These are phyloP conservation scores for Scarus forsteni DNA, from an alignment of 2,797 vertebrate species.

Conservation along the genomic window DNA sequence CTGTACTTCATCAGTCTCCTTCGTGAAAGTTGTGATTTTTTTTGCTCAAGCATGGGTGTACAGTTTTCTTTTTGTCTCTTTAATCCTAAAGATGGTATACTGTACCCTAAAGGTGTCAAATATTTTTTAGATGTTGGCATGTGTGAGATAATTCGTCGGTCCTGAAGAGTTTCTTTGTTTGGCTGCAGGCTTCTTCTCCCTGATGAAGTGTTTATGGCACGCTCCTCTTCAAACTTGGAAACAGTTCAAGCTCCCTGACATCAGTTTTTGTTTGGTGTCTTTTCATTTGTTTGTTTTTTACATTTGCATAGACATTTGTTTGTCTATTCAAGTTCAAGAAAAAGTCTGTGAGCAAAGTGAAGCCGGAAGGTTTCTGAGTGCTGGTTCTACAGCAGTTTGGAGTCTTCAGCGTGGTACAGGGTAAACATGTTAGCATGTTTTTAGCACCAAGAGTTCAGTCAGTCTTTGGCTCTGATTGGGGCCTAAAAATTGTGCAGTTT, in stretches of 20 bases:
- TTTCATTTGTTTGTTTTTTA: neutral
- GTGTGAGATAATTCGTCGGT: fast-evolving
- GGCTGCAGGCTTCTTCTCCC: no score
- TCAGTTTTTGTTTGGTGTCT: neutral
- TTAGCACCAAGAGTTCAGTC: no score
- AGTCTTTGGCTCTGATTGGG: no score
- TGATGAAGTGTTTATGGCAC: neutral
- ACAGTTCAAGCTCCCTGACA: neutral
- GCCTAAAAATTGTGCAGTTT: no score
- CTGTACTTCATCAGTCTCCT: neutral
- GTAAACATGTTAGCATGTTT: no score
- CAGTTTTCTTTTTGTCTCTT: neutral
- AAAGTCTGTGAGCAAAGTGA: no score
- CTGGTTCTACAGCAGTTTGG: no score
- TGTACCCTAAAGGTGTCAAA: neutral
- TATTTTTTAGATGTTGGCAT: neutral
- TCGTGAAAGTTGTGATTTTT: neutral
- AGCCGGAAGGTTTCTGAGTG: no score
- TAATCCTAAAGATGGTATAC: neutral
- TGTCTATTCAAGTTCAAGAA: no score
- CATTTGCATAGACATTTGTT: no score
- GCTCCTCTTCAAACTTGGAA: neutral
- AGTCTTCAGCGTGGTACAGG: no score
- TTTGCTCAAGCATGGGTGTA: neutral
- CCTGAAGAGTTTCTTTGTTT: no score